These are phyloP conservation scores for Byasa hedistus DNA, from an alignment of 2,888 invertebrate genomes.

Conservation along the genomic window DNA sequence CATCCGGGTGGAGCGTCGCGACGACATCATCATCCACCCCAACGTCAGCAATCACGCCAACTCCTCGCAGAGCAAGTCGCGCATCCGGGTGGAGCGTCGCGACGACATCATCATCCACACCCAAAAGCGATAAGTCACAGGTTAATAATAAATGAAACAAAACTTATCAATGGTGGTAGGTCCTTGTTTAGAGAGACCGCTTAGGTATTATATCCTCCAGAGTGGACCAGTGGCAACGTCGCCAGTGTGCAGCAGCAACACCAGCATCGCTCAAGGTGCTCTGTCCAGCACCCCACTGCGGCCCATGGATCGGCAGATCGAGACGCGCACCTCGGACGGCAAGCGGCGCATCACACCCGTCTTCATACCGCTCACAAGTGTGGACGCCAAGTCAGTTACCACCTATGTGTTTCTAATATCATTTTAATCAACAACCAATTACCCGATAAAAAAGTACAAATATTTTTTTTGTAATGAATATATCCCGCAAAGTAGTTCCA, in stretches of 20 bases:
- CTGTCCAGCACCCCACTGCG: slow-evolving; percentile 68
- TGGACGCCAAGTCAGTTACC: slow-evolving; percentile 79
- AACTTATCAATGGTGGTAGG: no score
- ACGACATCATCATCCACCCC: no score
- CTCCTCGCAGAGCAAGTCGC: no score
- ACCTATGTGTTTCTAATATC: no score
- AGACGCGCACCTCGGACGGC: slow-evolving; percentile 96
- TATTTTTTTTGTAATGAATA: no score
- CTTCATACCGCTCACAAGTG: slow-evolving; percentile 88
- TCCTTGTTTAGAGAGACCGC: no score
- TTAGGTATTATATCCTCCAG: slow-evolving; percentile 6
- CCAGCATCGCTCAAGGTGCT: slow-evolving; percentile 33
- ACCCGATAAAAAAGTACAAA: no score
- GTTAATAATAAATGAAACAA: slow-evolving; percentile 38
- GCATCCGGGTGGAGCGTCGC: no score
- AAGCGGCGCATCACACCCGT: slow-evolving; percentile 97
- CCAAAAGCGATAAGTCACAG: slow-evolving; percentile 61
- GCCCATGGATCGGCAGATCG: slow-evolving; percentile 93
- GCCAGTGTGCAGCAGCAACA: slow-evolving; percentile 34
- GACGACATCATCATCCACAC: slow-evolving; percentile 56
- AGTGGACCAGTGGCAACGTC: slow-evolving; percentile 39
- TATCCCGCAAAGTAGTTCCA: no score
- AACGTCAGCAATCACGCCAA: no score
- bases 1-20: no score
- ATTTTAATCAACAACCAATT: no score